phyloP scores from a whole-genome alignment of 2,797 vertebrate species.

The Gymnothorax reevesii region DNA sequence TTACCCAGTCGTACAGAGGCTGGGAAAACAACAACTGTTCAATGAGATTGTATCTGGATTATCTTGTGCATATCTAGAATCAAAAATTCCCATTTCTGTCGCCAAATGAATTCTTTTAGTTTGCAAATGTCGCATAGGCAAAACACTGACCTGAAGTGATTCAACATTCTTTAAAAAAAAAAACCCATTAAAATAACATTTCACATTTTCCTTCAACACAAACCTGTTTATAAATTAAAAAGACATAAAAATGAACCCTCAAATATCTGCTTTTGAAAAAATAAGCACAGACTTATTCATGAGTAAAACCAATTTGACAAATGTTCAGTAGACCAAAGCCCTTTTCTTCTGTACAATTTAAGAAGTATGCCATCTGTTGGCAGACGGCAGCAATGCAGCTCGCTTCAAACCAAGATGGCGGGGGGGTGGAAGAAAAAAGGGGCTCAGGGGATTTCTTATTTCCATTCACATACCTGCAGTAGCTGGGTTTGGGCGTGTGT shows the following conservation, averaged over 20 bases:
- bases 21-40: neutral
- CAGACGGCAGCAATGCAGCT: neutral
- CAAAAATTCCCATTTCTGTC: neutral
- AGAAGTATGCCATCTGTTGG: conserved; percentile 33
- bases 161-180: neutral
- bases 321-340: neutral
- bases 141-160: neutral
- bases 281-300: neutral
- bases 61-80: neutral
- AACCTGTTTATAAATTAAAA: neutral
- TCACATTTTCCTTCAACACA: neutral
- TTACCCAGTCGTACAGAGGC: neutral
- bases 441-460: conserved; percentile 18
- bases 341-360: neutral
- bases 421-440: conserved; percentile 8
- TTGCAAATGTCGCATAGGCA: neutral
- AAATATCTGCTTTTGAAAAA: neutral
- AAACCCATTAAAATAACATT: neutral
- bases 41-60: neutral
- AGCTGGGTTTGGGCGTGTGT: conserved; percentile 15
- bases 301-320: neutral
- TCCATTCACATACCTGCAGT: conserved; percentile 25
- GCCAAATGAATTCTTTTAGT: neutral
- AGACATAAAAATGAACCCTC: neutral
- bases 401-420: conserved; percentile 22